These are phyloP conservation scores for Acanthosepion esculentum DNA, from an alignment of 2,888 invertebrate species.

Conservation along the genomic window DNA sequence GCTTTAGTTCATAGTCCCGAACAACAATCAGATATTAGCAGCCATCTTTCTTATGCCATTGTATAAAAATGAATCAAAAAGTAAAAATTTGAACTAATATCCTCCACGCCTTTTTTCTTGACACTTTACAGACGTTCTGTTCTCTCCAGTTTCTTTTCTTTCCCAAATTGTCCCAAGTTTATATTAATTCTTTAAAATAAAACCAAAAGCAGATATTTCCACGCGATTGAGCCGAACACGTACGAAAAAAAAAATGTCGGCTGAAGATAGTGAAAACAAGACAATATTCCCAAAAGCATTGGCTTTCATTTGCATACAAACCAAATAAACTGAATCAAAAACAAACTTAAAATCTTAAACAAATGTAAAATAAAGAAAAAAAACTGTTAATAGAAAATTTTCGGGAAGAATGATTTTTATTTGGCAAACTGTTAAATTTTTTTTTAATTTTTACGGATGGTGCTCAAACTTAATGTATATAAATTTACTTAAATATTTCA, in stretches of 20 bases:
- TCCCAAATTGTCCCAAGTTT: background rate
- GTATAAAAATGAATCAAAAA: background rate
- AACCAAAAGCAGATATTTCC: background rate
- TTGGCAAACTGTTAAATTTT: background rate
- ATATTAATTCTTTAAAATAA: too few relatives aligned
- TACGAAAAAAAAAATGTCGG: background rate
- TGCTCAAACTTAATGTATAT: slow-evolving; percentile 10
- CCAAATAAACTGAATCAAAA: background rate
- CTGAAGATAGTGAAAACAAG: background rate
- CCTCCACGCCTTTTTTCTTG: background rate
- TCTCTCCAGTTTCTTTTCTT: background rate
- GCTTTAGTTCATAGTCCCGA: slow-evolving; percentile 8
- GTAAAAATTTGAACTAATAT: background rate
- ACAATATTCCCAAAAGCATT: background rate
- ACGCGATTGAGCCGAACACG: background rate
- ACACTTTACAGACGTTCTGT: background rate
- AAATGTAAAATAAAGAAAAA: background rate
- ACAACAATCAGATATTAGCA: slow-evolving; percentile 36
- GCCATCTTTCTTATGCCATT: slow-evolving; percentile 43
- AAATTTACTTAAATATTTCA: slow-evolving; percentile 33
- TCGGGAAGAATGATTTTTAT: background rate
- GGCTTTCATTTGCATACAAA: background rate
- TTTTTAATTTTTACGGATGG: slow-evolving; percentile 33
- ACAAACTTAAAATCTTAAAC: background rate
- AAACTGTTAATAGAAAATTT: background rate